Base-by-base conservation (phyloP, 2,797 vertebrate species). In the Takifugu rubripes region DNA sequence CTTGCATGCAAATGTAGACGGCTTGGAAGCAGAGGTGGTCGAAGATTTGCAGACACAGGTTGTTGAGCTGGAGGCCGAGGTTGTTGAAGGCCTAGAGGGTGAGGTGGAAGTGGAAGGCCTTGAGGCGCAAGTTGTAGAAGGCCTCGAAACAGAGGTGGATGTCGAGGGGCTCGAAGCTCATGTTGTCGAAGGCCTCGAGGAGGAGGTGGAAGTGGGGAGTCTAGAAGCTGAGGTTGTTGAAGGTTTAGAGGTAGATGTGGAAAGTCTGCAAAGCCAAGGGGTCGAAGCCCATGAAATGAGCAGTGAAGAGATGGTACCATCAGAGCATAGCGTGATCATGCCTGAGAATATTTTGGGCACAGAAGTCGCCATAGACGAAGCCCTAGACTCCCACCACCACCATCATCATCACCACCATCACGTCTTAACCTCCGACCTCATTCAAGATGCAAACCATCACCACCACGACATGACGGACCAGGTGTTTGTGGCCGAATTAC, bases 401-500 rank as follows among this genome's bases (percentile, higher is more conserved):
- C 85, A 92, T 31, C 94, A 97, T 74, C 95, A 92, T 31, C 29
- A 31, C 31, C 85, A 92, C 29, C 94, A 97, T 74, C 95, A 98
- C 21, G 95, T 97, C 33, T 79, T 99, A 70, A 88, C 94, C 47
- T 91, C 96, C 2, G 94, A 96, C 72, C 92, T 98, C 57, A 92
- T 92, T 12, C 95, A 95, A 63, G 93, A 94, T 63, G 49, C 84
- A 89, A 87, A 87, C 92, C 81, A 92, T 93, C 85, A 86, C 56
- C 84, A 86, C 0, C 75, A 86, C 16, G 86, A 92, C 56, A 93
- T 95, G 76, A 87, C 94, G 3, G 96, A 98, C 74, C 96, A 98
- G 84, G 95, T 99, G 59, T 97, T 98, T 78, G 96, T 98, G 80
- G 92, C 95, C 21, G 95, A 98, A 72, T 93, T 98, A 0, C 93